These are phyloP conservation scores for Neotoxoptera formosana DNA, from an alignment of 1,140 invertebrate genomes.

Conservation along the genomic window DNA sequence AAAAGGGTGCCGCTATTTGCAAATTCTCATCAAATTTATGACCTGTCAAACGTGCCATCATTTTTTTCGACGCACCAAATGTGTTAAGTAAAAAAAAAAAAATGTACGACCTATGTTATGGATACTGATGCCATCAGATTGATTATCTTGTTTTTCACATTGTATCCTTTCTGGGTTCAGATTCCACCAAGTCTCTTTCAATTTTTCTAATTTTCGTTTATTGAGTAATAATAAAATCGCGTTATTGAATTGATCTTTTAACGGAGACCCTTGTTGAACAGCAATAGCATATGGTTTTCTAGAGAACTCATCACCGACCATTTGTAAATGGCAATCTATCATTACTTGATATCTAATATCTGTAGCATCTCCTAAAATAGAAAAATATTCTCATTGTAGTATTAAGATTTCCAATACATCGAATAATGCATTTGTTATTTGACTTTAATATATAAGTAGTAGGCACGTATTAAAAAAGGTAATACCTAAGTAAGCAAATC, in stretches of 20 bases:
- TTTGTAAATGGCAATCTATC: constrained; percentile 89
- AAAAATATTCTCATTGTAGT: background rate
- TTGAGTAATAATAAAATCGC: constrained; percentile 92
- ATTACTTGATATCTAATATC: constrained; percentile 86
- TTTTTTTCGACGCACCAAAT: background rate
- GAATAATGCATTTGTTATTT: background rate
- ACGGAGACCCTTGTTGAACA: constrained; percentile 92
- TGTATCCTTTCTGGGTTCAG: constrained; percentile 78
- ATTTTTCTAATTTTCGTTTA: constrained; percentile 86
- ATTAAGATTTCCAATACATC: background rate
- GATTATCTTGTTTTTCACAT: constrained; percentile 89
- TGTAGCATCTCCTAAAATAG: constrained; percentile 81
- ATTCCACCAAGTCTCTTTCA: constrained; percentile 97
- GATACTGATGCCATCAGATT: constrained; percentile 95
- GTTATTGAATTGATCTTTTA: constrained; percentile 91
- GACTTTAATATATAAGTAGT: background rate
- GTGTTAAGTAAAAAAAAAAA: background rate
- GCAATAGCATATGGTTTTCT: constrained; percentile 96
- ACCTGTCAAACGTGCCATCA: background rate
- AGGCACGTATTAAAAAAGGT: background rate
- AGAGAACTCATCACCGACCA: constrained; percentile 95
- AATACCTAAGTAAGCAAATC: constrained; percentile 90
- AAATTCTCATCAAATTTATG: background rate
- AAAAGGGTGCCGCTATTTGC: background rate
- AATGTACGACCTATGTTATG: constrained; percentile 82